Percentiles rank a stretch among this genome's conserved stretches.
Conservation (phyloP, 2,888 invertebrate species). For the Drosophila mayaguana region DNA sequence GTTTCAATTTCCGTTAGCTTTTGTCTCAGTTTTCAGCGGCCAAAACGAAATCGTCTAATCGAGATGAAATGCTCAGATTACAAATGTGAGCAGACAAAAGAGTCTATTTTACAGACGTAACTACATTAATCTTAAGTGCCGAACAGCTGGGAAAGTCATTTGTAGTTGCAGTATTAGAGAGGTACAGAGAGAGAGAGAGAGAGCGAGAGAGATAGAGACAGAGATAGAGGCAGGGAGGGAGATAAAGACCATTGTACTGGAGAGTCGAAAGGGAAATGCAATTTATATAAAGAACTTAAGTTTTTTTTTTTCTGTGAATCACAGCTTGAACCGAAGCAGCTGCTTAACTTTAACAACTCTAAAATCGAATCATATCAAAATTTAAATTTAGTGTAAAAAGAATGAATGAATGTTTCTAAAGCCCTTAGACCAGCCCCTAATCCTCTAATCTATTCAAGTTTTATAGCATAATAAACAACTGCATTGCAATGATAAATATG, state of each 20-base stretch:
- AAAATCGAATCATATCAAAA: neutral
- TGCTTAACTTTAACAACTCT: neutral
- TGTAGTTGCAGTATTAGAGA: neutral
- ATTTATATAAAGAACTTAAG: neutral
- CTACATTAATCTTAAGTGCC: slow-evolving; percentile 28
- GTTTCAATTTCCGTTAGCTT: slow-evolving; percentile 61
- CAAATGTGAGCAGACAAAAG: slow-evolving; percentile 17
- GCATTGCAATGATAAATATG: slow-evolving; percentile 1
- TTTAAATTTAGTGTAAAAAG: neutral
- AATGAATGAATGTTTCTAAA: neutral
- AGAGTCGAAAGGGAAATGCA: neutral
- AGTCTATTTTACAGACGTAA: neutral
- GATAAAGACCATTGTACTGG: slow-evolving; percentile 9
- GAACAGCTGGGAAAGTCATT: slow-evolving; percentile 9
- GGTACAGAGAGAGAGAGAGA: neutral
- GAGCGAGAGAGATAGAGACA: neutral
- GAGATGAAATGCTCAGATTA: slow-evolving; percentile 50
- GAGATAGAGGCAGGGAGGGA: neutral
- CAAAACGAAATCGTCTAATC: slow-evolving; percentile 22
- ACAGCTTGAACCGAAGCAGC: neutral
- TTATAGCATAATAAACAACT: slow-evolving; percentile 3
- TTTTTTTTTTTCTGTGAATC: neutral
- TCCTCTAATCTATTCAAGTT: neutral
- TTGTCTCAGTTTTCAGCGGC: slow-evolving; percentile 27
- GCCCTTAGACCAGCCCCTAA: no score